phyloP scores from a whole-genome alignment of 2,797 vertebrate genomes.

The Eupleurogrammus muticus region DNA sequence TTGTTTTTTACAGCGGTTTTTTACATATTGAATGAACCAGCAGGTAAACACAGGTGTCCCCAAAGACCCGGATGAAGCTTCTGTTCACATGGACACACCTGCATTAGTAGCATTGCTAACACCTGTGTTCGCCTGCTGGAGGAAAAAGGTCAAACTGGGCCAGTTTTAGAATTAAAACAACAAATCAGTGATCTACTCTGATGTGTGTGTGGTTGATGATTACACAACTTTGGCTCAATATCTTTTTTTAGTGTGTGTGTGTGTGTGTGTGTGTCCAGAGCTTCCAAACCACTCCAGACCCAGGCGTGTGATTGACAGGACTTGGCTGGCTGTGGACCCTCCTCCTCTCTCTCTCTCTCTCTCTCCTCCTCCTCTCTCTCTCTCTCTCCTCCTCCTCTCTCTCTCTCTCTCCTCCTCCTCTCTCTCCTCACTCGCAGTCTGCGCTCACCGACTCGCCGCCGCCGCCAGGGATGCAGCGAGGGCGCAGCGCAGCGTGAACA shows the following conservation, averaged over 20 bases:
- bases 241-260: constrained; percentile 20
- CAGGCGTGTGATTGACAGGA: constrained; percentile 80
- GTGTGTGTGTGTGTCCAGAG: constrained; percentile 16
- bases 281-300: constrained; percentile 39
- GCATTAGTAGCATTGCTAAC: too few relatives aligned
- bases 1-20: too few relatives aligned
- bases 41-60: too few relatives aligned
- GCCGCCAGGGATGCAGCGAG: constrained; percentile 86
- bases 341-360: constrained; percentile 72
- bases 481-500: constrained; percentile 87
- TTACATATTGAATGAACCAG: too few relatives aligned
- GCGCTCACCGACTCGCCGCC: constrained; percentile 83
- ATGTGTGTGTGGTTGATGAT: too few relatives aligned
- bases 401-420: constrained; percentile 26
- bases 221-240: too few relatives aligned
- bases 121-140: too few relatives aligned
- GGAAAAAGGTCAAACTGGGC: too few relatives aligned
- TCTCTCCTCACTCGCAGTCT: constrained; percentile 72
- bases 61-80: too few relatives aligned
- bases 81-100: too few relatives aligned
- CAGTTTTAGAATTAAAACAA: too few relatives aligned
- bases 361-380: constrained; percentile 42
- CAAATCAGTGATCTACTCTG: too few relatives aligned
- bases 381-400: neutral
- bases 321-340: constrained; percentile 75